These are phyloP conservation scores for Rhinichthys klamathensis DNA, from an alignment of 2,113 vertebrate genomes.

Conservation along the genomic window DNA sequence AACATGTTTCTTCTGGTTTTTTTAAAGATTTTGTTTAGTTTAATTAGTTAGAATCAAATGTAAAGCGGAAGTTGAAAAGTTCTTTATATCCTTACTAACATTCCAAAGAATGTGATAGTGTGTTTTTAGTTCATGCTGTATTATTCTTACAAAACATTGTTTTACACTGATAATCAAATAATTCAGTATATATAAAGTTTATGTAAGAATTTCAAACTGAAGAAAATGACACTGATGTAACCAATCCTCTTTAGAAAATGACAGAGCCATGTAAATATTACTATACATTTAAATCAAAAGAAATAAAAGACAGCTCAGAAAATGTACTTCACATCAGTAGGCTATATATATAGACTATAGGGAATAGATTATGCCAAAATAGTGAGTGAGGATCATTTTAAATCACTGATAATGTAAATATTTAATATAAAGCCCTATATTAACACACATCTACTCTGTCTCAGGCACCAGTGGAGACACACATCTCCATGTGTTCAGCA, in stretches of 20 bases:
- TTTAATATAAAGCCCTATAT: background rate
- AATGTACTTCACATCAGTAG: too few species aligned
- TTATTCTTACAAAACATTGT: background rate
- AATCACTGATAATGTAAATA: background rate
- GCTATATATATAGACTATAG: too few species aligned
- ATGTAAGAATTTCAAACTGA: background rate
- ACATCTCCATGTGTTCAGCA: background rate
- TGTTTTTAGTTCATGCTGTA: background rate
- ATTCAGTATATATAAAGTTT: background rate
- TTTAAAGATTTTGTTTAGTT: background rate
- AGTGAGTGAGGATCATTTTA: too few species aligned
- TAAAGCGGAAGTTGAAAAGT: background rate
- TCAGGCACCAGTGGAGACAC: background rate
- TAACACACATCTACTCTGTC: background rate
- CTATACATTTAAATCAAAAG: background rate
- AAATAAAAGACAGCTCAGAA: background rate
- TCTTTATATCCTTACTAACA: background rate
- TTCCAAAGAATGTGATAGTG: background rate
- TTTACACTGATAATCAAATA: background rate
- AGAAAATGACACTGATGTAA: too few species aligned
- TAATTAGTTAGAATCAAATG: background rate
- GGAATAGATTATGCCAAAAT: too few species aligned
- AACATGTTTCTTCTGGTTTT: background rate
- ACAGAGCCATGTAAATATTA: background rate
- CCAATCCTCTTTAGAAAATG: too few species aligned